Conservation (phyloP, 2,797 vertebrate genomes). For the Crax fasciolata region DNA sequence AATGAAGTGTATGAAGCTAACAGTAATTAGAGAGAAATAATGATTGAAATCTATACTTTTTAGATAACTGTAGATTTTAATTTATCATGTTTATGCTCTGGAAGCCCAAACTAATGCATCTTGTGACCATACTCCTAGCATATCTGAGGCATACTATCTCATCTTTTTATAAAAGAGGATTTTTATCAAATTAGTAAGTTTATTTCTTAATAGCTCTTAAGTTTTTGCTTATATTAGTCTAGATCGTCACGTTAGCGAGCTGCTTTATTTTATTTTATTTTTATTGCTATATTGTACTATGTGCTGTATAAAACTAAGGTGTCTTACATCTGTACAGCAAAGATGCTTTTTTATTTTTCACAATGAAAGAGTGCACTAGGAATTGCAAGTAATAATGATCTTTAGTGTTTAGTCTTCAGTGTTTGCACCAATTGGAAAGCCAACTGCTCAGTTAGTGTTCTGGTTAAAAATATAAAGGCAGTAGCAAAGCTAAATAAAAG, state of each 20-base stretch:
- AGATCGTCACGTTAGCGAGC: not conserved
- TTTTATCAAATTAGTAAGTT: not conserved
- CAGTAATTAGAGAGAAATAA: not conserved
- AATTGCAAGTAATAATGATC: not conserved
- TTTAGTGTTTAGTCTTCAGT: not conserved
- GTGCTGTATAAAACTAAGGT: not conserved
- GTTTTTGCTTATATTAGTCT: not conserved
- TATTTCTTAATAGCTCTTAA: not conserved
- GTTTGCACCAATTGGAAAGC: not conserved
- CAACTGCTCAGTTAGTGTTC: not conserved
- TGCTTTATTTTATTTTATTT: not conserved
- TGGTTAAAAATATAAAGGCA: not conserved
- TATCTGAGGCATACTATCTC: not conserved
- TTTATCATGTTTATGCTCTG: not conserved
- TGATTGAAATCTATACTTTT: not conserved
- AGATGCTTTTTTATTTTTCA: not conserved
- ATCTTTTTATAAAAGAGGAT: not conserved
- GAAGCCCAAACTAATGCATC: not conserved
- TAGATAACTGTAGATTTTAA: not conserved
- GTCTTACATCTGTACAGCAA: not conserved
- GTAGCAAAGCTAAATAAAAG: not conserved
- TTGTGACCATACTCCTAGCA: not conserved
- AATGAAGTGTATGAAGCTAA: not conserved
- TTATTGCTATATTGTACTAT: not conserved
- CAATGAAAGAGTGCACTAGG: not conserved